Percentiles rank a stretch among this genome's conserved stretches.
Conservation (phyloP, 1,140 invertebrate genomes). For the Octopus bimaculoides region DNA sequence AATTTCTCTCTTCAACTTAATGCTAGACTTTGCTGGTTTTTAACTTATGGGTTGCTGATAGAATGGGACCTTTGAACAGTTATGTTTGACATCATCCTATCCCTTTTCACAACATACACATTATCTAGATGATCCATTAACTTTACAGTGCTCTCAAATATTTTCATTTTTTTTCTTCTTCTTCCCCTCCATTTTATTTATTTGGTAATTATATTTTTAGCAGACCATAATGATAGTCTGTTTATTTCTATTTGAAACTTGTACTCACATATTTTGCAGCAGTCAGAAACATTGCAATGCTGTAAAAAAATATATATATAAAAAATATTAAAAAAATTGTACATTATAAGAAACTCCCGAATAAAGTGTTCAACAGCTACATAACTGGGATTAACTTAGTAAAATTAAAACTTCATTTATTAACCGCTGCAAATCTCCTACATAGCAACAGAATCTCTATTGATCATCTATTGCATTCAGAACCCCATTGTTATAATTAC, state of each 20-base stretch:
- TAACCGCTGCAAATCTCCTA: conserved; percentile 5
- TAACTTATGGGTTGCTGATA: not conserved
- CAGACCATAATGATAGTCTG: conserved; percentile 6
- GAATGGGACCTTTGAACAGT: conserved; percentile 6
- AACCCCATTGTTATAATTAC: too few relatives aligned
- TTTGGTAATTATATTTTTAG: not conserved
- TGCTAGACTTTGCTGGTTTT: too few relatives aligned
- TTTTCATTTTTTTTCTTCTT: not conserved
- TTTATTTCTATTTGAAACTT: not conserved
- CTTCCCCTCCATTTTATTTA: not conserved
- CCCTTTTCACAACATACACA: not conserved
- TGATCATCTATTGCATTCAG: too few relatives aligned
- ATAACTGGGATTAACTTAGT: conserved; percentile 9
- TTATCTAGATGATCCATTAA: too few relatives aligned
- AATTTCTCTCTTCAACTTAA: too few relatives aligned
- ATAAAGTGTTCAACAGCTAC: conserved; percentile 10
- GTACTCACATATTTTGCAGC: not conserved
- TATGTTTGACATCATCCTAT: conserved; percentile 3
- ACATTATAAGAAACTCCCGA: not conserved
- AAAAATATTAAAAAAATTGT: not conserved
- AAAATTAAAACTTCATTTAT: conserved; percentile 1
- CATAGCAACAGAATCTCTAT: not conserved
- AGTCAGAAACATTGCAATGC: not conserved
- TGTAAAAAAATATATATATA: conserved; percentile 6
- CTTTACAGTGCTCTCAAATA: too few relatives aligned